Base-by-base conservation (phyloP, 2,113 vertebrate genomes). In the Budorcas taxicolor region DNA sequence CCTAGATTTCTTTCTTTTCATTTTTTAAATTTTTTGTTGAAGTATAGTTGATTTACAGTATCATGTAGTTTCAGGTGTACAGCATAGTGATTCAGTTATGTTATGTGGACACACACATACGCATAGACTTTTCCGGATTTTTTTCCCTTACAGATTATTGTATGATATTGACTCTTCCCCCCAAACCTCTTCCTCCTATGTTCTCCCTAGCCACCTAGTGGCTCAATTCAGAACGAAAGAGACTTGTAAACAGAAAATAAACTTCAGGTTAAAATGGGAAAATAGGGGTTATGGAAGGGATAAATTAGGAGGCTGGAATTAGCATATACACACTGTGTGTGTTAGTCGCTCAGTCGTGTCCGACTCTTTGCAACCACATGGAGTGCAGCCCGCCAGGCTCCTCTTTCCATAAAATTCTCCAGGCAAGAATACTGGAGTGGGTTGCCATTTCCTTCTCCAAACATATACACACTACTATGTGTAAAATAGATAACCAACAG, bases 321-420 rank as follows among this genome's bases (percentile, higher is more conserved):
- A 71, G 5, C 9, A 12, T 40, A 40, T 12, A 71, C n/a, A 71
- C n/a, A 40, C 19, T 71, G n/a, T 71, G n/a, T 36, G n/a, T 12
- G 5, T 71, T n/a, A 67, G 62, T 67, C 1, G 2, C 33, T n/a
- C 16, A 40, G 67, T 71, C 0, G 0, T 40, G n/a, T 21, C n/a
- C 2, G 2, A 71, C 19, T 23, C 9, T 71, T 36, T 40, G 19
- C 19, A 71, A 40, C 67, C 19, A 21, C 67, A 23, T 40, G 67
- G 67, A 71, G 10, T 23, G 67, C 19, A 71, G 67, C n/a, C 67
- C 19, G 0, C 9, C 67, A 71, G 67, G 67, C 67, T 71, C 67
- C 67, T 71, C 67, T 36, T 36, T 40, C 19, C 67, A 71, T 40
- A 10, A 71, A 71, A 71, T 71, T 71, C n/a, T 71, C n/a, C n/a